Percentiles rank a stretch among this genome's conserved stretches.
Conservation (phyloP, 2,888 invertebrate species). For the Melanophora roralis region DNA sequence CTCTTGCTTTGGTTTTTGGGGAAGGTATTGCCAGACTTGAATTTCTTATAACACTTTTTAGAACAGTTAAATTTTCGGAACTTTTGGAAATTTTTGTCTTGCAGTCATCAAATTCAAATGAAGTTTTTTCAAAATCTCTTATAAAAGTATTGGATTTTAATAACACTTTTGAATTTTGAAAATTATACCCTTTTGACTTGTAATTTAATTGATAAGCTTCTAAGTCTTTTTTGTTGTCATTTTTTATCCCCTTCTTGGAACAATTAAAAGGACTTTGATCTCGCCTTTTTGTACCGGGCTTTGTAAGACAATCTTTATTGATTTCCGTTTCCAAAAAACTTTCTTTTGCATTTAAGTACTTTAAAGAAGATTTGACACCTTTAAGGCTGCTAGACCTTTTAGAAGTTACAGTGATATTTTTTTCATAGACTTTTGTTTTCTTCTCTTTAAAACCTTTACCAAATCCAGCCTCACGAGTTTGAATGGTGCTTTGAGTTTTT, state of each 20-base stretch:
- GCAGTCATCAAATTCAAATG: neutral
- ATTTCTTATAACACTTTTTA: neutral
- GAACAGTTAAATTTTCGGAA: neutral
- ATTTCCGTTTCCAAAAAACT: neutral
- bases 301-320: constrained; percentile 32
- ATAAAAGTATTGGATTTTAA: constrained; percentile 17
- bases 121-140: neutral
- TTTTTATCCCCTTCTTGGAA: neutral
- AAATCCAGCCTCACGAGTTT: no score
- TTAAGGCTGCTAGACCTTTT: neutral
- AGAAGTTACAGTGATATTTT: no score
- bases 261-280: neutral
- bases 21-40: neutral
- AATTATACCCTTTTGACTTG: neutral
- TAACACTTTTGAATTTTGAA: neutral
- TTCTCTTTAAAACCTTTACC: no score
- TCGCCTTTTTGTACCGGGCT: constrained; percentile 17
- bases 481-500: no score
- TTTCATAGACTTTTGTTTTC: no score
- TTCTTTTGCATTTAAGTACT: neutral
- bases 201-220: neutral
- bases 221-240: neutral
- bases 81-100: neutral
- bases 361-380: no score
- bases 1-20: neutral